Base-by-base conservation (phyloP, 2,888 invertebrate genomes). In the Habrosyne pyritoides region DNA sequence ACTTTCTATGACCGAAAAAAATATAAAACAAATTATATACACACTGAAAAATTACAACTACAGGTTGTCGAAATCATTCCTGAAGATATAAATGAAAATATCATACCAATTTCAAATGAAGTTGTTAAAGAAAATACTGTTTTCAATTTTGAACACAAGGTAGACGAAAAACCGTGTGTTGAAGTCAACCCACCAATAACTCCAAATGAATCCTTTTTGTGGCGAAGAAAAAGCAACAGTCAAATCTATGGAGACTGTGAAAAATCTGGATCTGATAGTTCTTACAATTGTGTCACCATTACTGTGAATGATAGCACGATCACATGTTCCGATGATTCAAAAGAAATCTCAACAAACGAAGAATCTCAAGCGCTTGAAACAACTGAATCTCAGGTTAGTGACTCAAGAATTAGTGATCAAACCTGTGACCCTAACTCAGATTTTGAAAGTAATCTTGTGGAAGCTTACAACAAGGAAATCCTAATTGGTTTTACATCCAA, bases 141-240 rank as follows among this genome's bases (percentile, higher is more conserved):
- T 14, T 56, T 53, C 28, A 64, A 53, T 53, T 59, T 53, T 54
- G 63, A 60, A 52, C 62, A 53, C 36, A 61, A 60, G 49, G 64
- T 66, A 33, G 66, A 72, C 55, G 81, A 81, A 57, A 75, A 79
- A 28, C 51, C 63, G 8, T 79, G 82, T 61, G 77, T 87, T 71
- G 86, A 87, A 49, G 69, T 89, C 10, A 84, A 75, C 66, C 71
- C 87, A 21, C 81, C 77, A 12, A 89, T 94, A 55, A 89, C 93
- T 67, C 95, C 95, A 1, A 95, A 95, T 72, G 93, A 92, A 63
- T 95, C 95, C 4, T 95, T 95, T 80, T 83, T 95, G 36, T 95
- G 95, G 93, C 93, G 94, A 56, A 80, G 91, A 59, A 94, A 91
- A 80, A 89, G 87, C 65, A 82, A 70, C 60, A 82, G 83, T 48